Evolutionary conservation across 2,797 vertebrate species (phyloP).

Genomic region (Tarsius wallacei): DNA sequence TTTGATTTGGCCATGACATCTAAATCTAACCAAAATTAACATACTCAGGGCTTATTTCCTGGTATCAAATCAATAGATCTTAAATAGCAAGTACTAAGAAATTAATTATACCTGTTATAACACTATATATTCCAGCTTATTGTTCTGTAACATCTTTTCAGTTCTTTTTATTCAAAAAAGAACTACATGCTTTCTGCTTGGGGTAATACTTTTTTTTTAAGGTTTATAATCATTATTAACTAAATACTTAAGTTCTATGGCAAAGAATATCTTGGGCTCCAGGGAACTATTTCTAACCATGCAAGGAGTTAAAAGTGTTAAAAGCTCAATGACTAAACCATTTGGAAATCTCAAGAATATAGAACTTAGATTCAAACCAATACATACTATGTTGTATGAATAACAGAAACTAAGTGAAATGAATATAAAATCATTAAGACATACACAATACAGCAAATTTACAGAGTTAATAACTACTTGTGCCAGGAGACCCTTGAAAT

Average conservation of each 20-base stretch:
- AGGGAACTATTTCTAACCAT: conserved; percentile 37
- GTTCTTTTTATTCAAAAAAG: conserved; percentile 1
- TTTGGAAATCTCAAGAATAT: conserved; percentile 58
- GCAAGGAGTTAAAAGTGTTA: not conserved
- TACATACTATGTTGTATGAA: conserved; percentile 22
- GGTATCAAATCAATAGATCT: not conserved
- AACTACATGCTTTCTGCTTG: not conserved
- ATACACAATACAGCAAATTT: conserved; percentile 61
- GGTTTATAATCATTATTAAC: conserved; percentile 8
- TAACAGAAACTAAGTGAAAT: conserved; percentile 53
- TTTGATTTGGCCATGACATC: conserved; percentile 33
- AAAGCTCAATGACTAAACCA: conserved; percentile 1
- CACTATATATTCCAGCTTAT: not conserved
- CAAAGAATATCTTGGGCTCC: conserved; percentile 9
- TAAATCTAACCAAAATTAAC: conserved; percentile 8
- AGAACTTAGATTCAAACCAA: conserved; percentile 58
- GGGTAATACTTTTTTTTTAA: not conserved
- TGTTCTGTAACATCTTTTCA: not conserved
- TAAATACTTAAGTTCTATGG: conserved; percentile 25
- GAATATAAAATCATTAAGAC: conserved; percentile 63
- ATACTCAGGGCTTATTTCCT: conserved; percentile 1
- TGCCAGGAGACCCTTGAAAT: conserved; percentile 72
- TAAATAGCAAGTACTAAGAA: conserved; percentile 26
- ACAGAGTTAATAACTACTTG: conserved; percentile 64
- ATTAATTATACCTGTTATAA: conserved; percentile 18